phyloP scores from a whole-genome alignment of 2,888 invertebrate species.

The Crepidodera aurea region DNA sequence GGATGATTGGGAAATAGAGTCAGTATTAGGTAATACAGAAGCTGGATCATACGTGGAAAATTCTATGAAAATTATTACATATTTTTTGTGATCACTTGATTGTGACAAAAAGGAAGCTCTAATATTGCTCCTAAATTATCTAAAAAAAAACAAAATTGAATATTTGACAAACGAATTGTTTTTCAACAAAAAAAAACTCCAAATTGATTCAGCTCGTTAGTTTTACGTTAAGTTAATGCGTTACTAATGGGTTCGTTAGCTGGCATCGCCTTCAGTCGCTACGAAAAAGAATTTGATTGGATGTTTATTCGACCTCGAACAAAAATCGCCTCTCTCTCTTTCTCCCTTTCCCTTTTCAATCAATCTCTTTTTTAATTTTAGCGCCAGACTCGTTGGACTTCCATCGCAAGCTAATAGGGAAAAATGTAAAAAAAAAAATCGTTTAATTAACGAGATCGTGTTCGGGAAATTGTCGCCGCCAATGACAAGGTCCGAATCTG shows the following conservation, averaged over 20 bases:
- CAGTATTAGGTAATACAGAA: no score
- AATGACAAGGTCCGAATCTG: no score
- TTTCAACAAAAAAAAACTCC: not conserved
- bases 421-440: constrained; percentile 14
- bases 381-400: not conserved
- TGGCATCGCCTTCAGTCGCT: not conserved
- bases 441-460: constrained; percentile 8
- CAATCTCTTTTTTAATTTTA: constrained; percentile 10
- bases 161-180: not conserved
- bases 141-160: no score
- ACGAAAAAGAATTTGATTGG: constrained; percentile 3
- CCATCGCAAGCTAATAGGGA: constrained; percentile 8
- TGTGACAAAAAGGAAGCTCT: no score
- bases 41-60: no score
- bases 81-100: no score
- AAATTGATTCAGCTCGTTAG: no score
- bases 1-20: no score
- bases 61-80: no score
- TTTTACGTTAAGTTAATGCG: not conserved
- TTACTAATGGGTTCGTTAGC: constrained; percentile 9
- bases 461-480: not conserved
- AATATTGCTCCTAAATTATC: no score
- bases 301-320: constrained; percentile 4
- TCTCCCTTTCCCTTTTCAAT: constrained; percentile 1
- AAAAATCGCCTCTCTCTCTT: constrained; percentile 1